phyloP scores from a whole-genome alignment of 1,140 invertebrate species.

The Zaprionus taronus region DNA sequence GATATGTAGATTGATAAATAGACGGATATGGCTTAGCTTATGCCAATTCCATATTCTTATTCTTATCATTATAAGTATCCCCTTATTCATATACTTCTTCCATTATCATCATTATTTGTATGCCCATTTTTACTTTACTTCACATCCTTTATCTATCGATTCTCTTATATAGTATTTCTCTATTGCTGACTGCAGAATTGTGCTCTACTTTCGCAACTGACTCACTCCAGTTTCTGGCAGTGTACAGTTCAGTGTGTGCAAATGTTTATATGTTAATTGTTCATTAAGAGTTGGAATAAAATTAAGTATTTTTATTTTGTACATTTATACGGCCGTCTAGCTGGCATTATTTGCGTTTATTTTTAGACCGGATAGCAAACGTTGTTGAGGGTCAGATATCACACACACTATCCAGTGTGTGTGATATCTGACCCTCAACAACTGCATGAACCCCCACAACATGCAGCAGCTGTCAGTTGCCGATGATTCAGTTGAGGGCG shows the following conservation, averaged over 20 bases:
- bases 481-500: background rate
- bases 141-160: background rate
- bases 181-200: background rate
- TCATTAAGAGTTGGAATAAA: slow-evolving; percentile 75
- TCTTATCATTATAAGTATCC: no score
- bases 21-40: no score
- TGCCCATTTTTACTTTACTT: no score
- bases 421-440: background rate
- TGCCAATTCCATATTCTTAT: no score
- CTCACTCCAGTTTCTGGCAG: slow-evolving; percentile 1
- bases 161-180: background rate
- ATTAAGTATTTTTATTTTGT: slow-evolving; percentile 61
- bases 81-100: no score
- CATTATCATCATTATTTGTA: no score
- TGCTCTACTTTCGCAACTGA: background rate
- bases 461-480: background rate
- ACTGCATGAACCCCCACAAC: background rate
- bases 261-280: slow-evolving; percentile 68
- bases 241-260: slow-evolving; percentile 9
- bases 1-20: no score
- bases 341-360: slow-evolving; percentile 63
- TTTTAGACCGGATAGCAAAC: slow-evolving; percentile 57
- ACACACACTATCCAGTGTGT: background rate
- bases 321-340: slow-evolving; percentile 37
- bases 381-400: no score